Conservation (phyloP, 1,140 invertebrate genomes). For the Battus philenor region DNA sequence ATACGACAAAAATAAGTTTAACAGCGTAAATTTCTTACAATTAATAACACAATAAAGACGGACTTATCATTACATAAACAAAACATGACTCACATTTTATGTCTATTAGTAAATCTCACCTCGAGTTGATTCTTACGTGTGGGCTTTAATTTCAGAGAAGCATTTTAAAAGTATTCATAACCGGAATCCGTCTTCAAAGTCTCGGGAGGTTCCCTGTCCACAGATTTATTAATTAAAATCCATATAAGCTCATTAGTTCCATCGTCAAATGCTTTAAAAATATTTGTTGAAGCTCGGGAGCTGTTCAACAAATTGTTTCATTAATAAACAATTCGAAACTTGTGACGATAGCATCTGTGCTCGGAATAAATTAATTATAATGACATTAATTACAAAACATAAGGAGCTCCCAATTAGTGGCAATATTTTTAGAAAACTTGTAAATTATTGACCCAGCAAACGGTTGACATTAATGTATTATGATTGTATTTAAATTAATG, state of each 20-base stretch:
- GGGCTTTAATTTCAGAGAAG: conserved; percentile 20
- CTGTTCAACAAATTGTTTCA: conserved; percentile 55
- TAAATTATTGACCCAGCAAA: conserved; percentile 21
- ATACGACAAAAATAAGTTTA: no score
- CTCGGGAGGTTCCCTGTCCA: conserved; percentile 19
- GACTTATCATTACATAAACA: no score
- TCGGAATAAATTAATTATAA: conserved; percentile 52
- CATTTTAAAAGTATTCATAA: conserved; percentile 25
- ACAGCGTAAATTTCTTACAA: no score
- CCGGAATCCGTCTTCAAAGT: conserved; percentile 17
- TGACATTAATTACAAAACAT: conserved; percentile 41
- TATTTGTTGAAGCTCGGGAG: conserved; percentile 41
- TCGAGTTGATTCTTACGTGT: no score
- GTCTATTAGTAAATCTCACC: no score
- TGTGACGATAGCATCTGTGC: conserved; percentile 41
- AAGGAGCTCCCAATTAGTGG: conserved; percentile 39
- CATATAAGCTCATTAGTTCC: conserved; percentile 33
- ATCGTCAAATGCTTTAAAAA: conserved; percentile 42
- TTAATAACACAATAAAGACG: no score
- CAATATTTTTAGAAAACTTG: conserved; percentile 28
- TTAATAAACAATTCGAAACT: conserved; percentile 44
- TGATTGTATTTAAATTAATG: conserved; percentile 8
- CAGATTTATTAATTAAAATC: conserved; percentile 55
- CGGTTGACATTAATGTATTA: conserved; percentile 12
- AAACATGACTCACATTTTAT: no score